Conservation (phyloP, 2,888 invertebrate genomes). For the Hoplodrina ambigua region DNA sequence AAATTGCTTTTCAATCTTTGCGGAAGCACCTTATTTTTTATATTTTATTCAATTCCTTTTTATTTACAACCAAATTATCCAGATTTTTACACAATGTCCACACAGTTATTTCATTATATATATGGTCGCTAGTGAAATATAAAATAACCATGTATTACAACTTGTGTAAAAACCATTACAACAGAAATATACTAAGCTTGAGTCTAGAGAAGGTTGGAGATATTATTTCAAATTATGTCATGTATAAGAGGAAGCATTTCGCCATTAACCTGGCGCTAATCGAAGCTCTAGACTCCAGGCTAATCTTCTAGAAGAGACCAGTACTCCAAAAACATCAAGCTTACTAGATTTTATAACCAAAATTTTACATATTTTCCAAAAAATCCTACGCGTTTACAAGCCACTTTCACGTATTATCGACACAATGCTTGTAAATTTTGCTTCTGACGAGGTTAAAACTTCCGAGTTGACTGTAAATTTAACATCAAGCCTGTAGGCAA, state of each 20-base stretch:
- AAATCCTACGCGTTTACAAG: slow-evolving; percentile 27
- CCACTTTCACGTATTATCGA: slow-evolving; percentile 6
- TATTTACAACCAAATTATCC: slow-evolving; percentile 20
- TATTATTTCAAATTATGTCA: background rate
- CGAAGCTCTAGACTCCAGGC: background rate
- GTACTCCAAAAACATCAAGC: background rate
- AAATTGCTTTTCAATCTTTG: slow-evolving; percentile 42
- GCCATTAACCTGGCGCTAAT: background rate
- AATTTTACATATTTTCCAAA: background rate
- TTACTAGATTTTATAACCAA: slow-evolving; percentile 4
- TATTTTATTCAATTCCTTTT: slow-evolving; percentile 49
- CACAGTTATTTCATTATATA: background rate
- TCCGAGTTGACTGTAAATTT: background rate
- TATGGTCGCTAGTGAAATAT: too few relatives aligned
- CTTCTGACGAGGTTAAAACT: background rate
- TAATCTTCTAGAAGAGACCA: background rate
- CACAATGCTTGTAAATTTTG: background rate
- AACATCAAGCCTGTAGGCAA: too few relatives aligned
- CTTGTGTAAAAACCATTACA: background rate
- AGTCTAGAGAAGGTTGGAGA: background rate
- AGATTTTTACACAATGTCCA: slow-evolving; percentile 9
- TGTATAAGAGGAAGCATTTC: background rate
- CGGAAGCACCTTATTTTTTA: slow-evolving; percentile 39
- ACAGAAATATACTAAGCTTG: slow-evolving; percentile 22
- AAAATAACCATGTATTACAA: background rate